phyloP scores from a whole-genome alignment of 2,888 invertebrate species.

The Eristalinus aeneus region DNA sequence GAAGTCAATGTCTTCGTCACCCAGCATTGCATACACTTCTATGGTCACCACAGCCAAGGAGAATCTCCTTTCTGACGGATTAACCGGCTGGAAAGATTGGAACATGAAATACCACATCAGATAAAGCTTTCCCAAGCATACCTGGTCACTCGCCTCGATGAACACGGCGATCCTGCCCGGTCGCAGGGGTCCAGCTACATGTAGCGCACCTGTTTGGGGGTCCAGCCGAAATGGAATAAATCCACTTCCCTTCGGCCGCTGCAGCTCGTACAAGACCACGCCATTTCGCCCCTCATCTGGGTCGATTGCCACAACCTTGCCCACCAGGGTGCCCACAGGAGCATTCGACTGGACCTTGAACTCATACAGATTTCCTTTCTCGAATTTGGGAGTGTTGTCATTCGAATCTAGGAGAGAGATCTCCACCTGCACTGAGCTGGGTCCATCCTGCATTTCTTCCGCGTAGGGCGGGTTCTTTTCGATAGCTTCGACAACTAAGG shows the following conservation, averaged over 20 bases:
- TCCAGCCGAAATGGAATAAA: constrained; percentile 88
- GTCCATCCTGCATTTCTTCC: constrained; percentile 75
- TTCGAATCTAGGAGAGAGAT: constrained; percentile 93
- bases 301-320: constrained; percentile 90
- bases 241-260: constrained; percentile 85
- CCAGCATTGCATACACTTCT: constrained; percentile 84
- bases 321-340: constrained; percentile 87
- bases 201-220: constrained; percentile 86
- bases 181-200: constrained; percentile 84
- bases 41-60: constrained; percentile 92
- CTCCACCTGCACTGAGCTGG: constrained; percentile 87
- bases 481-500: constrained; percentile 89
- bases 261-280: constrained; percentile 87
- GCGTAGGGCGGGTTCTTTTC: constrained; percentile 86
- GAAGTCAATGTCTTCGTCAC: constrained; percentile 86
- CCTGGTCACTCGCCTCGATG: constrained; percentile 89
- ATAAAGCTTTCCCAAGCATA: constrained; percentile 17
- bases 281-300: constrained; percentile 88
- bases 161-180: constrained; percentile 90
- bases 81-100: constrained; percentile 83
- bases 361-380: constrained; percentile 91
- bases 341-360: constrained; percentile 87
- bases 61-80: constrained; percentile 91
- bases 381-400: constrained; percentile 93
- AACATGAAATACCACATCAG: too few species aligned